A percentile compares a stretch with the other conserved stretches of the same genome.
Conservation (phyloP, 2,888 invertebrate genomes). For the Dermolepida albohirtum region DNA sequence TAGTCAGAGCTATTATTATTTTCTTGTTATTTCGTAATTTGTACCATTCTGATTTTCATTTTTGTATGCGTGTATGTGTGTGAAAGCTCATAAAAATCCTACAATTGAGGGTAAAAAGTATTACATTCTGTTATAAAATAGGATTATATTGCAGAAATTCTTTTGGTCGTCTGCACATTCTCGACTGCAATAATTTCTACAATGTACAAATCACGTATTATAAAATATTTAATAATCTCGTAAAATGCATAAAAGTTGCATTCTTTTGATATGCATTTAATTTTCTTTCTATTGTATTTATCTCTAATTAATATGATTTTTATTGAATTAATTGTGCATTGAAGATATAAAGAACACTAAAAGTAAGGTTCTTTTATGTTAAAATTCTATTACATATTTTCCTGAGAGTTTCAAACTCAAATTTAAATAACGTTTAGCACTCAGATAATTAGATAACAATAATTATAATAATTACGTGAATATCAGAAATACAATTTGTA, state of each 20-base stretch:
- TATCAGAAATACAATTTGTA: no score
- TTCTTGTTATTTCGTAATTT: slow-evolving; percentile 9
- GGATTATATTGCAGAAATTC: slow-evolving; percentile 32
- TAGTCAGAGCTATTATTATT: slow-evolving; percentile 13
- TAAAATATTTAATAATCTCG: slow-evolving; percentile 29
- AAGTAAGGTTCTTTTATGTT: no score
- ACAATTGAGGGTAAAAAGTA: slow-evolving; percentile 17
- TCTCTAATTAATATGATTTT: no score
- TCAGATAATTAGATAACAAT: no score
- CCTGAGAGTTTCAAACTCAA: no score
- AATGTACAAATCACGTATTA: slow-evolving; percentile 35
- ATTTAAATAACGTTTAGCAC: no score
- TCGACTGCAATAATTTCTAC: slow-evolving; percentile 28
- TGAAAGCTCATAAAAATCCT: slow-evolving; percentile 29
- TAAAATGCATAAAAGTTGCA: slow-evolving; percentile 34
- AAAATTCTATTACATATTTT: no score
- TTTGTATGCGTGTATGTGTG: background rate
- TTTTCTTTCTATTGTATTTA: no score
- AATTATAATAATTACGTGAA: no score
- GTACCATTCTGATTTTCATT: slow-evolving; percentile 17
- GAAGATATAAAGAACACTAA: no score
- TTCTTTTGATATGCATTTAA: no score
- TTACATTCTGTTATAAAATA: slow-evolving; percentile 29
- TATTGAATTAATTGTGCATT: no score
- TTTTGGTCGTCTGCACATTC: background rate